Evolutionary conservation across 2,888 invertebrate genomes (phyloP).

Genomic region (Tholera decimalis): DNA sequence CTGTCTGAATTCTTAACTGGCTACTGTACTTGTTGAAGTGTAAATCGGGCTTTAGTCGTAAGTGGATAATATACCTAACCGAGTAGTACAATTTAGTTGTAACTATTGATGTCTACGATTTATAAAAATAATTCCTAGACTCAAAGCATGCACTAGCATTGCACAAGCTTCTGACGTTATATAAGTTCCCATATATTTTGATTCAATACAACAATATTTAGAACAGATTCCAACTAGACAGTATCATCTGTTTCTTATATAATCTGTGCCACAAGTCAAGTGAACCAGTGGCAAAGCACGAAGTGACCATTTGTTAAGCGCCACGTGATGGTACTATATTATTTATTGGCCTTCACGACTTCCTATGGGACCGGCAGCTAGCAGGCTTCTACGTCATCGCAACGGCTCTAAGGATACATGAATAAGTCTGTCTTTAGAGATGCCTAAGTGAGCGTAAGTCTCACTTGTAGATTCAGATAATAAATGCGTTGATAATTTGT

Average conservation of each 20-base stretch:
- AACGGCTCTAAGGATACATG: conserved; percentile 57
- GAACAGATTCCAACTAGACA: not conserved
- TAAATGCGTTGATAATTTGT: conserved; percentile 10
- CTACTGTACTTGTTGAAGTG: too few relatives aligned
- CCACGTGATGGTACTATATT: conserved; percentile 84
- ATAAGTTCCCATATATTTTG: too few relatives aligned
- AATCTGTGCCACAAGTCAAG: conserved; percentile 61
- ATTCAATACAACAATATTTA: too few relatives aligned
- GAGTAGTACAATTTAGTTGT: too few relatives aligned
- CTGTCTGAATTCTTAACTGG: too few relatives aligned
- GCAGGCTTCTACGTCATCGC: conserved; percentile 58
- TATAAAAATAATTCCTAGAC: not conserved
- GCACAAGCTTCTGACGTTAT: too few relatives aligned
- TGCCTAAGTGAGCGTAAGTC: conserved; percentile 19
- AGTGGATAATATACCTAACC: too few relatives aligned
- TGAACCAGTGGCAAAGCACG: conserved; percentile 84
- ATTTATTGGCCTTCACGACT: conserved; percentile 81
- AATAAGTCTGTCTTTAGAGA: conserved; percentile 44
- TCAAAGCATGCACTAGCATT: not conserved
- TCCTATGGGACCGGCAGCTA: conserved; percentile 66
- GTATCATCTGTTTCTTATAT: conserved; percentile 47
- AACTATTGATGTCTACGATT: too few relatives aligned
- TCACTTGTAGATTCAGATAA: conserved; percentile 23
- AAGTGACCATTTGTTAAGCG: conserved; percentile 84
- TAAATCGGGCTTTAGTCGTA: too few relatives aligned